A percentile compares a stretch with the other conserved stretches of the same genome.
Evolutionary conservation across 2,797 vertebrate genomes (phyloP).

Genomic region (Heteromormyrus szaboi): DNA sequence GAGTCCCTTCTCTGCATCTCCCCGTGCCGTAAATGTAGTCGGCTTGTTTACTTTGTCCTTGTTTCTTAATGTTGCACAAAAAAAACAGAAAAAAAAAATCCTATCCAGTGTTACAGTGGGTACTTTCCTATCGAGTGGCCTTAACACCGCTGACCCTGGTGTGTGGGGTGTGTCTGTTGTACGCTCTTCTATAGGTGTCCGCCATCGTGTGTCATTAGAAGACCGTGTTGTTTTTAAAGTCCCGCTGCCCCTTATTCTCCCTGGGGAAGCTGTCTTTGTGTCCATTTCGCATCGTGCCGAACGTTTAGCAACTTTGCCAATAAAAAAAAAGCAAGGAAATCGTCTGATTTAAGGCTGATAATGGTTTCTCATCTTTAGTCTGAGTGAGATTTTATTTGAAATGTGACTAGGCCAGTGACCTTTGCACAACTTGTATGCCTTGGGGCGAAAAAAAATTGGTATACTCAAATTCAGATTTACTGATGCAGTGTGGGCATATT

Average conservation of each 20-base stretch:
- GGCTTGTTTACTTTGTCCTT: not conserved
- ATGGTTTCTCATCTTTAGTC: not conserved
- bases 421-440: not conserved
- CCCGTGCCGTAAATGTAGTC: not conserved
- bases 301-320: not conserved
- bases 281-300: not conserved
- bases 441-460: not conserved
- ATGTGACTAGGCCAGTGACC: not conserved
- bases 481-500: not conserved
- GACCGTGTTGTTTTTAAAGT: not conserved
- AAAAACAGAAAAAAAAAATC: not conserved
- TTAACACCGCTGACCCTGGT: not conserved
- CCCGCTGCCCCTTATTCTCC: not conserved
- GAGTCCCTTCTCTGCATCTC: not conserved
- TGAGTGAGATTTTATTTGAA: not conserved
- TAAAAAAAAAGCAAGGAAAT: constrained; percentile 1
- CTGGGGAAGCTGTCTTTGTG: not conserved
- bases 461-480: not conserved
- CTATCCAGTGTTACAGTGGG: not conserved
- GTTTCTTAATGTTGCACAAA: not conserved
- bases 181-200: not conserved
- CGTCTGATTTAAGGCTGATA: not conserved
- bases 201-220: not conserved
- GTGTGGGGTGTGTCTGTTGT: not conserved
- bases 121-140: not conserved